Conservation (phyloP, 2,888 invertebrate species). For the Aproaerema taeniolella region DNA sequence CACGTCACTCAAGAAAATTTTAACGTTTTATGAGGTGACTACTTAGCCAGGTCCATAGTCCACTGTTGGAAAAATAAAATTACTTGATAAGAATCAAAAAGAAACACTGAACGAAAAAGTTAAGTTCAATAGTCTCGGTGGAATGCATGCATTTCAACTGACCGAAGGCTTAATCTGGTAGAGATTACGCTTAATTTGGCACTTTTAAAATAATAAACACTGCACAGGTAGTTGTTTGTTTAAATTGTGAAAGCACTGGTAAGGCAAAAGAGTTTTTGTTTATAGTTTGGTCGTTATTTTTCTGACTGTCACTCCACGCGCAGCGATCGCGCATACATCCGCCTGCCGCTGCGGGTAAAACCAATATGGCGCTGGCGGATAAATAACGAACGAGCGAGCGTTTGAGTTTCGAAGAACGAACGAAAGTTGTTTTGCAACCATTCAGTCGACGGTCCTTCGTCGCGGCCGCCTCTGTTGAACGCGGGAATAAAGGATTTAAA, state of each 20-base stretch:
- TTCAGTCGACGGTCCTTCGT: conserved; percentile 3
- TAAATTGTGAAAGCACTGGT: conserved; percentile 29
- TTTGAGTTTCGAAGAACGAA: conserved; percentile 15
- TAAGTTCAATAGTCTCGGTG: conserved; percentile 71
- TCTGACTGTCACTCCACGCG: conserved; percentile 56
- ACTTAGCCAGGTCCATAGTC: conserved; percentile 32
- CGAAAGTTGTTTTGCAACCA: conserved; percentile 9
- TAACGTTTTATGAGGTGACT: conserved; percentile 24
- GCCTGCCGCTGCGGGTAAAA: conserved; percentile 37
- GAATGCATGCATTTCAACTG: conserved; percentile 72
- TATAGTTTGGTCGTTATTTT: conserved; percentile 54
- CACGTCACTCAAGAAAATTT: conserved; percentile 32
- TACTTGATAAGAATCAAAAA: conserved; percentile 61
- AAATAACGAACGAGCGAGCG: conserved; percentile 25
- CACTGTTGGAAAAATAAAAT: conserved; percentile 40
- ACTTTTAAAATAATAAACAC: conserved; percentile 30
- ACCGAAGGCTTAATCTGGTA: conserved; percentile 37
- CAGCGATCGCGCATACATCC: conserved; percentile 41
- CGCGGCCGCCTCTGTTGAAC: background rate
- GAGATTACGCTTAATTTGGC: conserved; percentile 18
- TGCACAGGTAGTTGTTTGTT: conserved; percentile 37
- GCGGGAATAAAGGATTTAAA: too few species aligned
- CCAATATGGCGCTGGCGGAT: conserved; percentile 72
- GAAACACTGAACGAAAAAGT: conserved; percentile 56
- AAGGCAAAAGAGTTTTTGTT: conserved; percentile 43